phyloP scores from a whole-genome alignment of 2,888 invertebrate species.

The Candidula unifasciata region DNA sequence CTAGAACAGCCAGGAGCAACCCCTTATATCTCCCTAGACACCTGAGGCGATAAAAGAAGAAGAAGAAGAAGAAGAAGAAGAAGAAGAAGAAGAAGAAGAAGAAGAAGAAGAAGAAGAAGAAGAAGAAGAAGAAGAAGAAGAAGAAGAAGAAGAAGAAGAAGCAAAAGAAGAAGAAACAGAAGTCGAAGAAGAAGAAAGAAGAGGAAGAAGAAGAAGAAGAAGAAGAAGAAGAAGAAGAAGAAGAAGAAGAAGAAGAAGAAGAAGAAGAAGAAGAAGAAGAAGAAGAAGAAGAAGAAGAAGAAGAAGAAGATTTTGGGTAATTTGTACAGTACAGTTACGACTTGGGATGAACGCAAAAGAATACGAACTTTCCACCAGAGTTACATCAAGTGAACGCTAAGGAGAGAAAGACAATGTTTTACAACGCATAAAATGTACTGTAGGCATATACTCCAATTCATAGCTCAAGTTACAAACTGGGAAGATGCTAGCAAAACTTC shows the following conservation, averaged over 20 bases:
- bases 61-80: constrained; percentile 30
- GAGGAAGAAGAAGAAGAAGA: neutral
- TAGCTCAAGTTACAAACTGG: too few species aligned
- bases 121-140: constrained; percentile 25
- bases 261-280: constrained; percentile 14
- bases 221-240: constrained; percentile 5
- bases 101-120: constrained; percentile 18
- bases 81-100: constrained; percentile 12
- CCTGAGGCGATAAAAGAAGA: neutral
- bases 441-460: too few species aligned
- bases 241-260: neutral
- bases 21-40: too few species aligned
- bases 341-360: too few species aligned
- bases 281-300: constrained; percentile 8
- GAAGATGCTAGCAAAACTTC: too few species aligned
- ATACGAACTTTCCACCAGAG: too few species aligned
- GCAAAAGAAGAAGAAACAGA: neutral
- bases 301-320: neutral
- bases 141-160: constrained; percentile 1
- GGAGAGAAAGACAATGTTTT: too few species aligned
- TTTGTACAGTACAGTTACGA: too few species aligned
- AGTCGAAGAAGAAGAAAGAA: neutral
- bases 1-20: too few species aligned
- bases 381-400: too few species aligned
- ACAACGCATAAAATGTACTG: too few species aligned